phyloP scores from a whole-genome alignment of 1,140 invertebrate genomes.

The Luehdorfia chinensis region DNA sequence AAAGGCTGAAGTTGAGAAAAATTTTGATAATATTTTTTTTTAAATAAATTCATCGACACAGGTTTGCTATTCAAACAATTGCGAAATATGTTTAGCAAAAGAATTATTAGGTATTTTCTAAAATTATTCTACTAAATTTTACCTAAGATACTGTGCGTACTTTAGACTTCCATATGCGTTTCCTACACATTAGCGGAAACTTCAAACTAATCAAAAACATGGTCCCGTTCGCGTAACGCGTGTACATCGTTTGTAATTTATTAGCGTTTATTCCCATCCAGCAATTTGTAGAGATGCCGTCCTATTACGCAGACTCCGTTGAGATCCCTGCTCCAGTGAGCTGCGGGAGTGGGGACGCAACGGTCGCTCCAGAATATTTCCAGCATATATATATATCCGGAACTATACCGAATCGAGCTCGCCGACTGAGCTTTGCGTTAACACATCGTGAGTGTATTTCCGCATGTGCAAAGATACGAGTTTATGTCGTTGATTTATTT shows the following conservation, averaged over 20 bases:
- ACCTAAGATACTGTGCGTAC: not conserved
- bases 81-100: too few species aligned
- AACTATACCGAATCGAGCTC: conserved; percentile 41
- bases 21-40: too few species aligned
- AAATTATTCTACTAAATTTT: too few species aligned
- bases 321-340: conserved; percentile 68
- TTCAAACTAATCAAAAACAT: conserved; percentile 73
- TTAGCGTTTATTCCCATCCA: conserved; percentile 74
- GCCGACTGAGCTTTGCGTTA: conserved; percentile 25
- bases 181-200: conserved; percentile 59
- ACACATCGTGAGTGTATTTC: conserved; percentile 37
- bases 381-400: conserved; percentile 22
- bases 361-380: conserved; percentile 51
- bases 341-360: conserved; percentile 48
- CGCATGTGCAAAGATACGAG: conserved; percentile 31
- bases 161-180: conserved; percentile 28
- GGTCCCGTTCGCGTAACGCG: conserved; percentile 56
- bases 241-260: conserved; percentile 72
- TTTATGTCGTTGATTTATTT: conserved; percentile 13
- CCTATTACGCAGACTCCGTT: conserved; percentile 74
- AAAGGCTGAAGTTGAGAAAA: too few species aligned
- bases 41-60: too few species aligned
- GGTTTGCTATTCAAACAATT: too few species aligned
- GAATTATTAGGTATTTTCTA: too few species aligned
- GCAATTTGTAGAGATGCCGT: conserved; percentile 72